These are phyloP conservation scores for Oscheius sp. DNA, from an alignment of 1,140 invertebrate species.

Conservation along the genomic window DNA sequence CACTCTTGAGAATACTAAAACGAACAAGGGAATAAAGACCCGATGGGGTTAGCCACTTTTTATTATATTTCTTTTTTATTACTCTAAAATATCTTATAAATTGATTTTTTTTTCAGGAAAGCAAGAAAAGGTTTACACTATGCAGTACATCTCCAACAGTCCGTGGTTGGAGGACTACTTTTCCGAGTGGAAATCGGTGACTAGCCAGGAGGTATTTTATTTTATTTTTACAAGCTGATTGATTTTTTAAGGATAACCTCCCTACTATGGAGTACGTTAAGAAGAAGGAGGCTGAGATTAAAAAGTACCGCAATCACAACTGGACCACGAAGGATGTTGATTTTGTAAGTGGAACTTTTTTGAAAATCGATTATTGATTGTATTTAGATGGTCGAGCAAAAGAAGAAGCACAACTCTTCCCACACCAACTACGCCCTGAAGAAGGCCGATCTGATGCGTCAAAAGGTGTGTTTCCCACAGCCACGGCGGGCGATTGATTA, in stretches of 20 bases:
- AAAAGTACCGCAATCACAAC: conserved; percentile 81
- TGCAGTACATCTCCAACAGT: conserved; percentile 95
- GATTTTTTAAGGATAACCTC: conserved; percentile 70
- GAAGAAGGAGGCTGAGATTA: conserved; percentile 81
- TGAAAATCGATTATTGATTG: background rate
- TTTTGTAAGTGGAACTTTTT: conserved; percentile 64
- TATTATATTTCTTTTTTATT: too few relatives aligned
- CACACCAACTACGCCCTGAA: conserved; percentile 96
- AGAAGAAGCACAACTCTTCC: conserved; percentile 82
- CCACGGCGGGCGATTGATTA: too few relatives aligned
- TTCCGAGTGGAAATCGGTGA: conserved; percentile 83
- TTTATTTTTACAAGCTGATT: background rate
- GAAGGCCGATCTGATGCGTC: conserved; percentile 88
- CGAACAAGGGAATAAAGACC: conserved; percentile 78
- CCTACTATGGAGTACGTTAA: conserved; percentile 81
- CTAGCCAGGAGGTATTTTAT: conserved; percentile 64
- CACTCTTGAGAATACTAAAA: conserved; percentile 77
- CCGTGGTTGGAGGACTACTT: conserved; percentile 91
- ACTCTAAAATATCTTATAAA: conserved; percentile 43
- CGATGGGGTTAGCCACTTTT: background rate
- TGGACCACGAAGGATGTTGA: conserved; percentile 81
- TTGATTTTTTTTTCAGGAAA: conserved; percentile 65
- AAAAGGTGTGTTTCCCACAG: conserved; percentile 70
- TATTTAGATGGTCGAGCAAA: conserved; percentile 81
- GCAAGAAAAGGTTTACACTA: conserved; percentile 84